phyloP scores from a whole-genome alignment of 2,888 invertebrate genomes.

The Alloscopus bannaensis region DNA sequence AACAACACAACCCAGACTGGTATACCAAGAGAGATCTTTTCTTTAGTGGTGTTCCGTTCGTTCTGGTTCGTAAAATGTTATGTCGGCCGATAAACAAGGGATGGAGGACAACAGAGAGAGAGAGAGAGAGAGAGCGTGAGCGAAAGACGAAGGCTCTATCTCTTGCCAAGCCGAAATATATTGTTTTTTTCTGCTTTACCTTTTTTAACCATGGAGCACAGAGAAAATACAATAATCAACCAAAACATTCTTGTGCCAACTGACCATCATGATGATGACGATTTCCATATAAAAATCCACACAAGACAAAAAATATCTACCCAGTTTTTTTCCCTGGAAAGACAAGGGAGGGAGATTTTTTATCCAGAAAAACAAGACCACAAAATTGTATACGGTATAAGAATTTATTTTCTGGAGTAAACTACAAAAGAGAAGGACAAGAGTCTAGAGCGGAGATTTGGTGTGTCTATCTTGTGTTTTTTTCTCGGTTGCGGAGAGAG shows the following conservation, averaged over 20 bases:
- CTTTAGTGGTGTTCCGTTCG: constrained; percentile 65
- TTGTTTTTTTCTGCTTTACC: no score
- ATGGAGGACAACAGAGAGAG: constrained; percentile 36
- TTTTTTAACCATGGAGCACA: no score
- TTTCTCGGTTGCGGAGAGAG: neutral
- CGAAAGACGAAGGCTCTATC: no score
- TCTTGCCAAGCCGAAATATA: no score
- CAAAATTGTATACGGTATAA: neutral
- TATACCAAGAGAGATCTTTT: constrained; percentile 30
- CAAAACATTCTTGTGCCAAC: constrained; percentile 36
- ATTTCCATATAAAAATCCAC: constrained; percentile 30
- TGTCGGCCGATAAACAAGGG: constrained; percentile 68
- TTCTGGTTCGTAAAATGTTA: constrained; percentile 70
- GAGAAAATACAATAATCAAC: constrained; percentile 62
- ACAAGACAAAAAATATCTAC: no score
- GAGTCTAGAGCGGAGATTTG: neutral
- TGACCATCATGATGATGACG: constrained; percentile 35
- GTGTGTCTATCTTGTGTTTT: neutral
- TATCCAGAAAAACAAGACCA: neutral
- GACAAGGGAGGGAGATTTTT: constrained; percentile 8
- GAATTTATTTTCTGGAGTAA: constrained; percentile 1
- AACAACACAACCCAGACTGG: constrained; percentile 1
- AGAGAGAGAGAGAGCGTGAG: constrained; percentile 47
- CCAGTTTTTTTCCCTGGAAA: neutral
- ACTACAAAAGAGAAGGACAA: constrained; percentile 7